These are phyloP conservation scores for Copidosoma aretas DNA, from an alignment of 2,888 invertebrate genomes.

Conservation along the genomic window DNA sequence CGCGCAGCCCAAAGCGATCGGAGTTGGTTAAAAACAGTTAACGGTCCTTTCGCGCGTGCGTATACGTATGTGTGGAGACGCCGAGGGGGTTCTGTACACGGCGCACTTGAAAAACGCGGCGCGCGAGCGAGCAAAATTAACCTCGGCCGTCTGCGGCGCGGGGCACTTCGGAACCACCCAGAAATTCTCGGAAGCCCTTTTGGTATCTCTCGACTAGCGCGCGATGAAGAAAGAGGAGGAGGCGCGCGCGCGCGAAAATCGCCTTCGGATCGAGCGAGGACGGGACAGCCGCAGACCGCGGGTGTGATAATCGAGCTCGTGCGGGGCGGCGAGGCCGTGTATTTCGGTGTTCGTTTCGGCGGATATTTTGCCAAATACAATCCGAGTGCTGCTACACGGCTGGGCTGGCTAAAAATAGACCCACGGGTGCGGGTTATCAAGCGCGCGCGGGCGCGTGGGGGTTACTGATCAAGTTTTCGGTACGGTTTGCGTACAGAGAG, in stretches of 20 bases:
- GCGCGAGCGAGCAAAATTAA: too few species aligned
- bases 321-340: slow-evolving; percentile 9
- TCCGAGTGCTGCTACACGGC: background rate
- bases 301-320: slow-evolving; percentile 13
- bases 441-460: too few species aligned
- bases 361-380: slow-evolving; percentile 22
- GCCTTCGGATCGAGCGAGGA: slow-evolving; percentile 3
- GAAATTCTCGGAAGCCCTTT: slow-evolving; percentile 25
- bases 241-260: slow-evolving; percentile 1
- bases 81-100: too few species aligned
- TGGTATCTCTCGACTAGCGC: background rate
- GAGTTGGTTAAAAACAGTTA: too few species aligned
- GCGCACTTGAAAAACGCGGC: too few species aligned
- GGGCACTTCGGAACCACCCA: background rate
- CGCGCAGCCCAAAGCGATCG: too few species aligned
- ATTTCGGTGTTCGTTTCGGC: background rate
- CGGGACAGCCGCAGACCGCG: slow-evolving; percentile 14
- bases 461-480: too few species aligned
- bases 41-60: too few species aligned
- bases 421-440: background rate
- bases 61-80: too few species aligned
- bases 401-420: background rate
- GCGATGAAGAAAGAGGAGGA: background rate
- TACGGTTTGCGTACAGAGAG: too few species aligned
- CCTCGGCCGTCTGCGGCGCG: too few species aligned